A percentile compares a stretch with the other conserved stretches of the same genome.
phyloP scores from a whole-genome alignment of 1,140 invertebrate genomes.

The Pemphigus obesinymphae region DNA sequence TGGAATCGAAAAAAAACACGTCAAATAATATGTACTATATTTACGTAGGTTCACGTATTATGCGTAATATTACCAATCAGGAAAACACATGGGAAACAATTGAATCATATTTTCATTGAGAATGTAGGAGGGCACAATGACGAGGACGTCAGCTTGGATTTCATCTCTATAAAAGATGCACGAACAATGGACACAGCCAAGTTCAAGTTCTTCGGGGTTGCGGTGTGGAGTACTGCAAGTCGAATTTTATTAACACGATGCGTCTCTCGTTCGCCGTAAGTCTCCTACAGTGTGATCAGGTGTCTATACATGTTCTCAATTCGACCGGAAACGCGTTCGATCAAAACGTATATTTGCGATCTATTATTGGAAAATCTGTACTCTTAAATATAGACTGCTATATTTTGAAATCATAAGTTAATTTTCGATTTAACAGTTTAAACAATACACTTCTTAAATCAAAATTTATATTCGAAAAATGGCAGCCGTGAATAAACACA shows the following conservation, averaged over 20 bases:
- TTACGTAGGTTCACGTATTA: not conserved
- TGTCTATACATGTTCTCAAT: too few species aligned
- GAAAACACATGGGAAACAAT: not conserved
- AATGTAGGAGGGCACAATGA: not conserved
- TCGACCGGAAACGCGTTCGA: too few species aligned
- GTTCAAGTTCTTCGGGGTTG: not conserved
- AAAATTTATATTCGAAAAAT: too few species aligned
- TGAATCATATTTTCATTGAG: not conserved
- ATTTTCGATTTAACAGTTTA: too few species aligned
- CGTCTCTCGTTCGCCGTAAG: constrained; percentile 15
- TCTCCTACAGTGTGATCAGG: too few species aligned
- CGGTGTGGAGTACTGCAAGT: not conserved
- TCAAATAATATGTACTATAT: not conserved
- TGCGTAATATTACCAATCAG: not conserved
- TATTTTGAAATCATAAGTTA: too few species aligned
- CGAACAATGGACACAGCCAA: not conserved
- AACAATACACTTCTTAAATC: too few species aligned
- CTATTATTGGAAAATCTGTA: too few species aligned
- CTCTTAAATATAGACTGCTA: too few species aligned
- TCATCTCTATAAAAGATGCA: not conserved
- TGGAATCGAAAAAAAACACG: not conserved
- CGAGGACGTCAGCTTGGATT: constrained; percentile 20
- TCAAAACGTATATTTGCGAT: too few species aligned
- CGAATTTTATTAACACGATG: not conserved
- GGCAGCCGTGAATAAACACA: too few species aligned